Base-by-base conservation (phyloP, 2,113 vertebrate genomes). In the Stigmatopora argus region DNA sequence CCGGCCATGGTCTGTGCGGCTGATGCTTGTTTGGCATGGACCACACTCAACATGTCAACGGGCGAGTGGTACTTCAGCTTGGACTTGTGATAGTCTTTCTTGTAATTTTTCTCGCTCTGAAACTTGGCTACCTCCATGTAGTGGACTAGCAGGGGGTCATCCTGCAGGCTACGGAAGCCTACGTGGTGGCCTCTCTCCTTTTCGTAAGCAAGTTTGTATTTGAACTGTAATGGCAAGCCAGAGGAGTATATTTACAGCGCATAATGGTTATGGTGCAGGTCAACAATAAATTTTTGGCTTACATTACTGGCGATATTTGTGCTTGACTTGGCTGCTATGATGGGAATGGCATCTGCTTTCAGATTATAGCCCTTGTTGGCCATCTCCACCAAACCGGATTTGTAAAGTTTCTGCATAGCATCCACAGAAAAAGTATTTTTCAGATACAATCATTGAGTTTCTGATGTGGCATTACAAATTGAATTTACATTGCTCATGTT, bases 301-400 rank as follows among this genome's bases (percentile, higher is more conserved):
- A 99, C 97, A 73, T 99, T 91, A 65, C 97, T 99, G 65, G 93
- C 95, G 72, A 97, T 98, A 41, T 90, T 92, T 65, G 96, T 92
- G 7, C 94, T 91, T 48, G 91, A 78, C 75, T 92, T 98, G 63
- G 97, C 97, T 71, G 96, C 94, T 71, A 90, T 47, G 69, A 99
- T 96, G 10, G 95, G 64, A 69, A 99, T 95, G 69, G 97, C 96
- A 69, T 99, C 97, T 17, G 75, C 75, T 86, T 89, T 92, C 62
- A 98, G 89, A 77, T 98, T 87, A 44, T 94, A 92, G 11, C 96
- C 96, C 79, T 96, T 98, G 74, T 93, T 95, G 78, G 89, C 93
- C 72, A 92, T 86, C 60, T 93, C 93, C 78, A 95, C 92, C 71
- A 96, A 69, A n/a, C 93, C 94, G 49, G 90, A 90, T 83, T 92